These are phyloP conservation scores for Apis mellifera DNA, from an alignment of 1,140 invertebrate genomes.

Conservation along the genomic window DNA sequence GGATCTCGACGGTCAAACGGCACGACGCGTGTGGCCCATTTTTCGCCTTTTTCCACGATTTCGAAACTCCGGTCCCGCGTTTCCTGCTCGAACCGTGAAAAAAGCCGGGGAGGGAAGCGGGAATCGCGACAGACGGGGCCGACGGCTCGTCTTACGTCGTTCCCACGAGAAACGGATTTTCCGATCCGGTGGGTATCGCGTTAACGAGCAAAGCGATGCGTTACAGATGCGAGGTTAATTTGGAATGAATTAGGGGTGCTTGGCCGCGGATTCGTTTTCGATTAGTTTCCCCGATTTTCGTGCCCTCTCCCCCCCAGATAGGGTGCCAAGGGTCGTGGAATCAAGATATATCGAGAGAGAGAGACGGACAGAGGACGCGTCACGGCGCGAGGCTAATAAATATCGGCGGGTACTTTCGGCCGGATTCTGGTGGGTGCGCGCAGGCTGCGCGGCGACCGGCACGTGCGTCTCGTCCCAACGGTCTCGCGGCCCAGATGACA, in stretches of 20 bases:
- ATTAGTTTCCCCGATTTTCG: slow-evolving; percentile 75
- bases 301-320: slow-evolving; percentile 69
- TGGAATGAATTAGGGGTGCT: slow-evolving; percentile 71
- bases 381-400: slow-evolving; percentile 68
- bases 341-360: slow-evolving; percentile 77
- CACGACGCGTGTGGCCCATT: slow-evolving; percentile 52
- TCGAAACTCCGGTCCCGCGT: slow-evolving; percentile 23
- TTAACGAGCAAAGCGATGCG: slow-evolving; percentile 72
- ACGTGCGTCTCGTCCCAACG: slow-evolving; percentile 67
- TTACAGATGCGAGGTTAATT: slow-evolving; percentile 75
- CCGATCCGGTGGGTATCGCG: slow-evolving; percentile 27
- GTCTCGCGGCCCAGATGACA: slow-evolving; percentile 69
- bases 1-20: too few relatives aligned
- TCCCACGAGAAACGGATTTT: neutral
- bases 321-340: slow-evolving; percentile 79
- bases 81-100: slow-evolving; percentile 61
- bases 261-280: neutral
- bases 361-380: neutral
- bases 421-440: slow-evolving; percentile 22
- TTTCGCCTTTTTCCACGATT: slow-evolving; percentile 36
- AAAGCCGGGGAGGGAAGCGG: slow-evolving; percentile 17
- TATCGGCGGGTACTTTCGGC: slow-evolving; percentile 62
- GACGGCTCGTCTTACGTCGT: neutral
- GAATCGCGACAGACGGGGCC: slow-evolving; percentile 8
- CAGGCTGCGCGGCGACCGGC: slow-evolving; percentile 56